A percentile compares a stretch with the other conserved stretches of the same genome.
Conservation (phyloP, 2,113 vertebrate species). For the Erythrolamprus reginae region DNA sequence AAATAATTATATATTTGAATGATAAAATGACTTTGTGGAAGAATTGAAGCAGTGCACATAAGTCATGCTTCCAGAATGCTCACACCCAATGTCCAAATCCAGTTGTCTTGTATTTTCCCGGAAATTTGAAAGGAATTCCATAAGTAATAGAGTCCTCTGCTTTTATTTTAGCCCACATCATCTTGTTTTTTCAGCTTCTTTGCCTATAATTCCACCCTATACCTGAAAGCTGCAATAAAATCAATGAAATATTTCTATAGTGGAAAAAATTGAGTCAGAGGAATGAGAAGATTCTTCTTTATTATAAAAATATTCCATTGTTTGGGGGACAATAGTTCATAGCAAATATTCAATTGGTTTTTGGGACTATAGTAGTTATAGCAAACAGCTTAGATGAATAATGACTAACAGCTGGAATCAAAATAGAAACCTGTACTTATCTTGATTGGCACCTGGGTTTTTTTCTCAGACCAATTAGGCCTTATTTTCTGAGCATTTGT, state of each 20-base stretch:
- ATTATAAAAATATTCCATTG: not conserved
- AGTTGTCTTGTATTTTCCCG: not conserved
- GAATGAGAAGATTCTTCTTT: not conserved
- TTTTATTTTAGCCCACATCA: not conserved
- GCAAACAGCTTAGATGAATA: not conserved
- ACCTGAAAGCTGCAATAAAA: not conserved
- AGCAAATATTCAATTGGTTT: not conserved
- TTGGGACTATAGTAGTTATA: not conserved
- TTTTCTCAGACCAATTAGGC: not conserved
- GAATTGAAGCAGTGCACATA: not conserved
- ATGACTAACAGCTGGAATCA: not conserved
- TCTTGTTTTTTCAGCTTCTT: not conserved
- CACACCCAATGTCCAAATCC: not conserved
- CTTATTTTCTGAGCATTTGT: not conserved
- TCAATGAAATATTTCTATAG: not conserved
- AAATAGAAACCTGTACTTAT: not conserved
- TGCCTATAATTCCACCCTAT: not conserved
- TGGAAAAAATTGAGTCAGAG: not conserved
- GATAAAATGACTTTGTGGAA: not conserved
- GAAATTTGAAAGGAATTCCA: not conserved
- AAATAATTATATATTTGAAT: not conserved
- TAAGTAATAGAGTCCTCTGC: not conserved
- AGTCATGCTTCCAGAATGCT: not conserved
- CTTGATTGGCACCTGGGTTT: not conserved
- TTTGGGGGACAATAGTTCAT: too few relatives aligned